These are phyloP conservation scores for Mesopsocus fuscifrons DNA, from an alignment of 2,888 invertebrate genomes.

Conservation along the genomic window DNA sequence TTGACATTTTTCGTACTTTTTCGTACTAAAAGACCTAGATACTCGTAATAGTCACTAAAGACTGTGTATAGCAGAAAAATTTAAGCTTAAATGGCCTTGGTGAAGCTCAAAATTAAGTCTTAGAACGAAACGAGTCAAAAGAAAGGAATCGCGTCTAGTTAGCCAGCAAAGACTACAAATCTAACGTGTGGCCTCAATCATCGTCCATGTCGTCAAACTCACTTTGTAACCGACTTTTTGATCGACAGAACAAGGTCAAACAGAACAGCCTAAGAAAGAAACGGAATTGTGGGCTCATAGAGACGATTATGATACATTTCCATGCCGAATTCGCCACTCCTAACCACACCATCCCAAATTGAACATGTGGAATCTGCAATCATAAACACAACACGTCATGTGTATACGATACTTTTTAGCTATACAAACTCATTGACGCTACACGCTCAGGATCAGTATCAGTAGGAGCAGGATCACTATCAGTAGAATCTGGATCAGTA, in stretches of 20 bases:
- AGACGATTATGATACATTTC: conserved; percentile 80
- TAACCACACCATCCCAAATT: conserved; percentile 87
- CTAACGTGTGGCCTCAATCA: conserved; percentile 25
- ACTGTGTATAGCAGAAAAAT: background rate
- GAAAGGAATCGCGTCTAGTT: background rate
- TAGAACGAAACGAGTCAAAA: background rate
- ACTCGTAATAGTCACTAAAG: too few relatives aligned
- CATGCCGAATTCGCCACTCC: conserved; percentile 89
- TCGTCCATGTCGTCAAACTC: conserved; percentile 73
- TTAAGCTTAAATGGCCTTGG: background rate
- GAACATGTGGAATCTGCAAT: conserved; percentile 59
- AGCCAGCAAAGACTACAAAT: background rate
- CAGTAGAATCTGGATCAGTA: too few relatives aligned
- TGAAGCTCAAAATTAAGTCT: background rate
- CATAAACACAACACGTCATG: too few relatives aligned
- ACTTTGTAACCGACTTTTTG: conserved; percentile 62
- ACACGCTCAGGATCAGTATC: too few relatives aligned
- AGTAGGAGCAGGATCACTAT: too few relatives aligned
- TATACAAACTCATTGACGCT: too few relatives aligned
- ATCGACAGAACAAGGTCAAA: conserved; percentile 69
- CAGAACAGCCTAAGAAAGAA: conserved; percentile 73
- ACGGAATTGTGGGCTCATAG: conserved; percentile 84
- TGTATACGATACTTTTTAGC: too few relatives aligned
- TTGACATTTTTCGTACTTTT: too few relatives aligned
- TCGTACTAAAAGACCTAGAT: too few relatives aligned